Evolutionary conservation across 2,113 vertebrate genomes (phyloP), one percentile per base, ranked within the genome.

Genomic region (Sapajus apella): DNA sequence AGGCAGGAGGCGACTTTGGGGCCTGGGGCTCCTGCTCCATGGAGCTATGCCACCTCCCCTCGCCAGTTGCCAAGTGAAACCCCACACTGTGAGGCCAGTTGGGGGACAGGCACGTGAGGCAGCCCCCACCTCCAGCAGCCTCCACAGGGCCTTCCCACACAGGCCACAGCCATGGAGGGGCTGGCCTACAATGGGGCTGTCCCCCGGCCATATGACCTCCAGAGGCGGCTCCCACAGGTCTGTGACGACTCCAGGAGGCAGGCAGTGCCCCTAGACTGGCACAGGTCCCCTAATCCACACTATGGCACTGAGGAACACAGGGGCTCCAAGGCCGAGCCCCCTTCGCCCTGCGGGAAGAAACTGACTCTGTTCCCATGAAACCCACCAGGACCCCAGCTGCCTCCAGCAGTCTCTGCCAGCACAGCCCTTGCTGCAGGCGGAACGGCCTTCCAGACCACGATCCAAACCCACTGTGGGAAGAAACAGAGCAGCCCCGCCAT

Each of bases 201-300:
- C 32, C 66, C 32, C 66, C 0, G 6, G 66, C 66, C 66, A 68
- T 35, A 68, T n/a, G 66, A 68, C 32, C 32, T 68, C 7, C 32
- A 35, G 14, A n/a, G 16, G 66, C 7, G 16, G 7, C 66, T 35
- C 66, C 56, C 66, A 35, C 0, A 0, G 12, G 32, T 68, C 7
- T 68, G 32, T 32, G 16, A 18, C 32, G 2, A 68, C 66, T 14
- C 66, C 35, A 14, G 27, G 30, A 68, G 66, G 66, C 66, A 68
- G 32, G 66, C 66, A 68, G 30, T 32, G 66, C 66, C 66, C 16
- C 32, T 8, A 16, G 16, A 18, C 14, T 18, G 16, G 32, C 32
- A n/a, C 32, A 68, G 66, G 16, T 68, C 66, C 30, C 16, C 32
- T 6, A 17, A 16, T n/a, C 66, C 66, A 68, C 66, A 68, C 30